A percentile compares a stretch with the other conserved stretches of the same genome.
Evolutionary conservation across 2,888 invertebrate species (phyloP).

Genomic region (Meteorus cinctellus): DNA sequence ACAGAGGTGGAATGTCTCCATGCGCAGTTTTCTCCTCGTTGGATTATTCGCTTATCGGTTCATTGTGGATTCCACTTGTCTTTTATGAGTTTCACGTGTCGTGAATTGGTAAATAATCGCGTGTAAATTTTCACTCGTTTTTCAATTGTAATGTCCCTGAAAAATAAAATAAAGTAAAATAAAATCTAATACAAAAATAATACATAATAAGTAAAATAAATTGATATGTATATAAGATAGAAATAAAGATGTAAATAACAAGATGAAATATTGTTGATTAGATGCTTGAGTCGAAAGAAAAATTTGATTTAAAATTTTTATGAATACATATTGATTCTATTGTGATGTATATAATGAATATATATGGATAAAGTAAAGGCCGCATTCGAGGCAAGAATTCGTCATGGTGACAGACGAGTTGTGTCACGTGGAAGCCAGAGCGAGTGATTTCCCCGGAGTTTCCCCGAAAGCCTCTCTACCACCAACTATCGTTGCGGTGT

Average conservation of each 20-base stretch:
- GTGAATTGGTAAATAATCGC: slow-evolving; percentile 58
- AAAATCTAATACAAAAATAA: not conserved
- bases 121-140: slow-evolving; percentile 24
- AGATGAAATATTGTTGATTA: slow-evolving; percentile 1
- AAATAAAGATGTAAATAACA: not conserved
- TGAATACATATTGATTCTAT: slow-evolving; percentile 17
- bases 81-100: slow-evolving; percentile 59
- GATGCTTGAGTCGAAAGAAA: not conserved
- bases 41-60: slow-evolving; percentile 65
- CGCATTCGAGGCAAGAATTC: slow-evolving; percentile 8
- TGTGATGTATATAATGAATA: not conserved
- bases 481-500: not conserved
- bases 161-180: not conserved
- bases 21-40: slow-evolving; percentile 43
- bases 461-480: not conserved
- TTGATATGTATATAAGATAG: not conserved
- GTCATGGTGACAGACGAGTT: slow-evolving; percentile 22
- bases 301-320: not conserved
- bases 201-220: not conserved
- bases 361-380: not conserved
- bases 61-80: slow-evolving; percentile 65
- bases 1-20: slow-evolving; percentile 20
- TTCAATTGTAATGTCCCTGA: not conserved
- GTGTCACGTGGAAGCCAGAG: slow-evolving; percentile 29
- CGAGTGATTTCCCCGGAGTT: slow-evolving; percentile 36